Evolutionary conservation across 2,797 vertebrate species (phyloP), one percentile per base, ranked within the genome.

Genomic region (Sternotherus odoratus): DNA sequence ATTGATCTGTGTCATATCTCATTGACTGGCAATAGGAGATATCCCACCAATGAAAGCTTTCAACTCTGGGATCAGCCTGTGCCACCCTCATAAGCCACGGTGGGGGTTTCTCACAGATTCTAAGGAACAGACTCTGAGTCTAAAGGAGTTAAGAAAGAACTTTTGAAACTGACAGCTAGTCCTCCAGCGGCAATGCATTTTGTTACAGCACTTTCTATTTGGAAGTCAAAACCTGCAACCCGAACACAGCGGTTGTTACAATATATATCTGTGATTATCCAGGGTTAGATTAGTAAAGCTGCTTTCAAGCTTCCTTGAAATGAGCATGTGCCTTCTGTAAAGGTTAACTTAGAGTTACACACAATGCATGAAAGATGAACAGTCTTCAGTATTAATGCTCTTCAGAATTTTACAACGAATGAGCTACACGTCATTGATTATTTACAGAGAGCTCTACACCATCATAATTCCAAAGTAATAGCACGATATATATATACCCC

Each of bases 301-400:
- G 95, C 95, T 92, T 92, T 85, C 88, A 85, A 49, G 93, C 92
- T 96, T 94, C 88, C 78, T 90, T 1, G 16, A 89, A 95, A 95
- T 75, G 90, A 95, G 92, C 86, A 90, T 95, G 81, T 93, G 88
- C 87, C 85, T 96, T 93, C 92, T 81, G 56, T 74, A 95, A 97
- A 96, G 96, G 96, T 97, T 97, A 96, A 95, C 95, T 95, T 88
- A 93, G 95, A 95, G 95, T 96, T 95, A 96, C 95, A 96, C 86
- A 95, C 96, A 97, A 96, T 90, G 75, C 88, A 97, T 95, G 95
- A 94, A 96, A 97, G 92, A 95, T 82, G 92, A 96, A 95, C 81
- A 91, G 82, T 93, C 84, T 92, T 95, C 93, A 91, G 87, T 53
- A 79, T 94, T 90, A 88, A 4, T 69, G 87, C 88, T 95, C 84